Percentiles rank a stretch among this genome's conserved stretches.
phyloP scores from a whole-genome alignment of 2,888 invertebrate species.

The Gibbula magus region DNA sequence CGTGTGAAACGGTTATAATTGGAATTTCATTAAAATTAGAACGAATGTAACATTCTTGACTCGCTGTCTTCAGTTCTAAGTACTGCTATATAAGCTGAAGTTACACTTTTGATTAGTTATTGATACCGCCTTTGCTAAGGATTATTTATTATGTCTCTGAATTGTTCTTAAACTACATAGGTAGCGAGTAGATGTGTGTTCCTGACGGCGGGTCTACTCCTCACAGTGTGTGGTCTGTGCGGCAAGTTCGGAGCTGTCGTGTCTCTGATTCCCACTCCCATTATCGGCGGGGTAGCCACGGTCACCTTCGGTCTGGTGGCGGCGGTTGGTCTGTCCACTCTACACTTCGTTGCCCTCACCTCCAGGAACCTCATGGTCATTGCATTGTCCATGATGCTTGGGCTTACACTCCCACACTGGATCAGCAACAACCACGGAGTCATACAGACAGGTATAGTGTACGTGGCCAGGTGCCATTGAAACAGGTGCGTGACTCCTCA shows the following conservation, averaged over 20 bases:
- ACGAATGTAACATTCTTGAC: too few species aligned
- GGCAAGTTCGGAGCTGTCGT: conserved; percentile 77
- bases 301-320: conserved; percentile 70
- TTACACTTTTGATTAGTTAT: too few species aligned
- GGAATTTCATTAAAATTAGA: too few species aligned
- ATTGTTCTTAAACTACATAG: conserved; percentile 49
- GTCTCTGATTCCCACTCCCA: conserved; percentile 76
- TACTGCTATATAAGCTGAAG: too few species aligned
- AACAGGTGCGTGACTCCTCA: too few species aligned
- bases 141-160: too few species aligned
- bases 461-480: background rate
- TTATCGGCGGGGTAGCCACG: conserved; percentile 73
- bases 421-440: conserved; percentile 42
- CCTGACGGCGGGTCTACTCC: conserved; percentile 73
- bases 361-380: conserved; percentile 91
- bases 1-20: too few species aligned
- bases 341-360: conserved; percentile 82
- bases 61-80: too few species aligned
- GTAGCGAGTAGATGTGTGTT: conserved; percentile 76
- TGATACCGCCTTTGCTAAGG: too few species aligned
- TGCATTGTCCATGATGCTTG: conserved; percentile 90
- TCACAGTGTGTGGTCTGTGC: conserved; percentile 75
- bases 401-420: conserved; percentile 78
- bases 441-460: conserved; percentile 68
- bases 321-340: conserved; percentile 70